Percentiles rank a stretch among this genome's conserved stretches.
Evolutionary conservation across 2,797 vertebrate species (phyloP).

Genomic region (Sebastes matsubarae): DNA sequence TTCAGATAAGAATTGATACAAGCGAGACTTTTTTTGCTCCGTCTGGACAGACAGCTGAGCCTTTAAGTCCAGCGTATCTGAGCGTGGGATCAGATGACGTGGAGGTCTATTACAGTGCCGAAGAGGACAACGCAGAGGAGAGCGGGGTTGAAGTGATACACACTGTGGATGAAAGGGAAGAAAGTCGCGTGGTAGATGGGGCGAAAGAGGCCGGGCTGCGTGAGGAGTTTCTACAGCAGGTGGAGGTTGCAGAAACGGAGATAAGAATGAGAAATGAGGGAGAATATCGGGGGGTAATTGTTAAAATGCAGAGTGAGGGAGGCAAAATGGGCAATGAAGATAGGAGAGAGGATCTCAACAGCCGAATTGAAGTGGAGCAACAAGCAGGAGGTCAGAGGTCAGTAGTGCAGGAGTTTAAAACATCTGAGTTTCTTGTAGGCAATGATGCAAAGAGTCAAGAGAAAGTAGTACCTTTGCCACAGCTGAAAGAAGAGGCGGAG

Average conservation of each 20-base stretch:
- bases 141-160: constrained; percentile 30
- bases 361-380: not conserved
- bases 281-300: not conserved
- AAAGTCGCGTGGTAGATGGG: not conserved
- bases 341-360: not conserved
- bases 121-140: constrained; percentile 56
- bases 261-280: not conserved
- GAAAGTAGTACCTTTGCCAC: not conserved
- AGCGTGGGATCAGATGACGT: constrained; percentile 71
- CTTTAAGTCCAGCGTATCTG: constrained; percentile 52
- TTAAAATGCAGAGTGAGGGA: not conserved
- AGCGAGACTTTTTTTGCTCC: not conserved
- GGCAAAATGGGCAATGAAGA: not conserved
- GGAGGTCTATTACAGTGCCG: constrained; percentile 75
- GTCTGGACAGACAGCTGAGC: not conserved
- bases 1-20: not conserved
- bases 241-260: not conserved
- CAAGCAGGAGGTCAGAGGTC: not conserved
- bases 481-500: constrained; percentile 10
- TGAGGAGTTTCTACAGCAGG: not conserved
- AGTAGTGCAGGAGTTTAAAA: not conserved
- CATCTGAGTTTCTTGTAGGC: not conserved
- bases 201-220: not conserved
- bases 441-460: not conserved
- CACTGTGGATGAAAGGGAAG: not conserved